phyloP scores from a whole-genome alignment of 1,140 invertebrate species.

The Drosophila serrata region DNA sequence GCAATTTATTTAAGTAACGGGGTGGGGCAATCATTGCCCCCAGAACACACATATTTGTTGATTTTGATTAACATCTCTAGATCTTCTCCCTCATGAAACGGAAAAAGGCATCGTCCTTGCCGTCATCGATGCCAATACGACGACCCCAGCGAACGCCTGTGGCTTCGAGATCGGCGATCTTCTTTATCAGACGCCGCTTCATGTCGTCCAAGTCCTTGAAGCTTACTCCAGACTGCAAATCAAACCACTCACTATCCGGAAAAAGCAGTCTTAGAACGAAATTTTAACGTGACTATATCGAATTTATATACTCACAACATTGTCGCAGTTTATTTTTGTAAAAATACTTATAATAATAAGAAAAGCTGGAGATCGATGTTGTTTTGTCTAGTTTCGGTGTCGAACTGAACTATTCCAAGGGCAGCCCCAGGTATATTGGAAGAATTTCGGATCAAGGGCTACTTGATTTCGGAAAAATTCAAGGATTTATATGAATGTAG shows the following conservation, averaged over 20 bases:
- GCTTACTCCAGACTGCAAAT: slow-evolving; percentile 4
- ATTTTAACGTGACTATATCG: background rate
- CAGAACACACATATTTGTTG: slow-evolving; percentile 3
- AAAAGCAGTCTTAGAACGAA: no score
- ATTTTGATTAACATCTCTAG: slow-evolving; percentile 21
- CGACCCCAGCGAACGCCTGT: slow-evolving; percentile 18
- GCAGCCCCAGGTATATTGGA: no score
- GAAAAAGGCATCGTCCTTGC: slow-evolving; percentile 14
- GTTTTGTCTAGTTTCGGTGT: slow-evolving; percentile 11
- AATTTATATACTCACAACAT: slow-evolving; percentile 32
- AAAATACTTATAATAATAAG: slow-evolving; percentile 17
- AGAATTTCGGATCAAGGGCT: background rate
- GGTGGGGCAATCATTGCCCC: background rate
- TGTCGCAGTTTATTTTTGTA: slow-evolving; percentile 20
- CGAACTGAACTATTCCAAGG: background rate
- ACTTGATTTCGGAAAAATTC: background rate
- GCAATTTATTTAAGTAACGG: slow-evolving; percentile 16
- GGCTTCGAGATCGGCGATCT: slow-evolving; percentile 20
- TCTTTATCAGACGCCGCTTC: slow-evolving; percentile 5
- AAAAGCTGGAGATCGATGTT: slow-evolving; percentile 21
- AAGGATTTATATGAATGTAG: no score
- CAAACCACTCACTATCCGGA: slow-evolving; percentile 19
- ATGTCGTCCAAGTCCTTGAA: slow-evolving; percentile 17
- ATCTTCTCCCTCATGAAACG: slow-evolving; percentile 18
- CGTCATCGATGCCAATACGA: slow-evolving; percentile 28